A percentile compares a stretch with the other conserved stretches of the same genome.
Evolutionary conservation across 2,113 vertebrate species (phyloP).

Genomic region (Microtus richardsoni): DNA sequence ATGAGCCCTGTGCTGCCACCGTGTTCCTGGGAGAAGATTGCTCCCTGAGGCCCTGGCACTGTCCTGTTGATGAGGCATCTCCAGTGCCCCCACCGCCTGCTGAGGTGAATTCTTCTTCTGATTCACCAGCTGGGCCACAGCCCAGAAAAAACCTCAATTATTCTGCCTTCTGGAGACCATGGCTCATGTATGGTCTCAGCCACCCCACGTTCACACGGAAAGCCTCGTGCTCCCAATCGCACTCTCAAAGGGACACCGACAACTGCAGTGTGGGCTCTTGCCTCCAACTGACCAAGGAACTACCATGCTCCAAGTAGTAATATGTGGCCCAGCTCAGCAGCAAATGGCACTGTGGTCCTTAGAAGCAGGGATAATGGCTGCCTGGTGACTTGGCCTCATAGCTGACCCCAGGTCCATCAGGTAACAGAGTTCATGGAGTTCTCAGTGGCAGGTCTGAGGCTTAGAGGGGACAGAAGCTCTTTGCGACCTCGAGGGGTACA

Average conservation of each 20-base stretch:
- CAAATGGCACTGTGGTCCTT: accelerated
- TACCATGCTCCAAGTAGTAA: neutral
- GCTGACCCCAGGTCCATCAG: neutral
- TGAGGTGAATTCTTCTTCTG: neutral
- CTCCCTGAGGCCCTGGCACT: neutral
- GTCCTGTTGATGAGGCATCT: accelerated
- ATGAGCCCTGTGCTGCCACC: neutral
- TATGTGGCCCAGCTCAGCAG: accelerated
- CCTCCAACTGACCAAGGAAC: neutral
- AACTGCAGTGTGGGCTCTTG: neutral
- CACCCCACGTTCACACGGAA: neutral
- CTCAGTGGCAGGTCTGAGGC: accelerated
- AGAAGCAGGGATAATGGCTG: neutral
- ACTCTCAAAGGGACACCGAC: accelerated
- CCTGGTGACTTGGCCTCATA: neutral
- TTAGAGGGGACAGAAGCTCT: accelerated
- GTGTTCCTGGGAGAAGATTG: neutral
- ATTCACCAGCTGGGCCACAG: too few relatives aligned
- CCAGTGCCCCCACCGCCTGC: neutral
- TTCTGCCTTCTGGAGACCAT: neutral
- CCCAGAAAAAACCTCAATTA: neutral
- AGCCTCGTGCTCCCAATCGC: accelerated
- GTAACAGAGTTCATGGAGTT: accelerated
- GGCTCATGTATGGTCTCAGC: too few relatives aligned
- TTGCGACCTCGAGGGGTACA: neutral